These are phyloP conservation scores for Sabatieria punctata DNA, from an alignment of 2,888 invertebrate species.

Conservation along the genomic window DNA sequence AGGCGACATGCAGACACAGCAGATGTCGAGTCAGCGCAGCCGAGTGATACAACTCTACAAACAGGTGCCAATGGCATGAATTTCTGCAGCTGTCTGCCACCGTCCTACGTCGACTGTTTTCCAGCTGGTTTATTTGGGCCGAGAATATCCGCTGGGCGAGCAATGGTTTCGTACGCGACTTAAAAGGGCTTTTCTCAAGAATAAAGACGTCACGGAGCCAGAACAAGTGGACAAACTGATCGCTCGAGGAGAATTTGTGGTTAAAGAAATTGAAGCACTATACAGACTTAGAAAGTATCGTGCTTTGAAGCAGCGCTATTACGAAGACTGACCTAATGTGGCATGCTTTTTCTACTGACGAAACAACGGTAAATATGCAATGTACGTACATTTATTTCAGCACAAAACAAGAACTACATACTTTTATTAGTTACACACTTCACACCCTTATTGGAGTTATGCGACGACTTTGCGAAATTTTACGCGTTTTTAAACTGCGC, in stretches of 20 bases:
- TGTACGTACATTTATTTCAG: too few relatives aligned
- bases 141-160: conserved; percentile 77
- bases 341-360: too few relatives aligned
- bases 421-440: too few relatives aligned
- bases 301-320: conserved; percentile 76
- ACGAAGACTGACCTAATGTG: too few relatives aligned
- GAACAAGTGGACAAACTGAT: conserved; percentile 61
- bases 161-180: conserved; percentile 60
- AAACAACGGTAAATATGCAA: too few relatives aligned
- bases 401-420: too few relatives aligned
- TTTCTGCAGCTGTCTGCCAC: conserved; percentile 28
- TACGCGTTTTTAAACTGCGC: too few relatives aligned
- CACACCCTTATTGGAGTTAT: too few relatives aligned
- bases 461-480: too few relatives aligned
- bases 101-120: conserved; percentile 14
- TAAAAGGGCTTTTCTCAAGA: conserved; percentile 64
- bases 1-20: too few relatives aligned
- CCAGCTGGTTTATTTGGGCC: conserved; percentile 57
- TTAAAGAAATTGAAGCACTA: conserved; percentile 80
- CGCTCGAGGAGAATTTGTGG: conserved; percentile 66
- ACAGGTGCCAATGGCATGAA: neutral
- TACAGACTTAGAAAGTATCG: conserved; percentile 88
- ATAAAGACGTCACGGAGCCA: conserved; percentile 59
- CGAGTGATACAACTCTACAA: conserved; percentile 2
- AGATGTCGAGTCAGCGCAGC: conserved; percentile 26